Evolutionary conservation across 2,113 vertebrate species (phyloP).

Genomic region (Rissa tridactyla): DNA sequence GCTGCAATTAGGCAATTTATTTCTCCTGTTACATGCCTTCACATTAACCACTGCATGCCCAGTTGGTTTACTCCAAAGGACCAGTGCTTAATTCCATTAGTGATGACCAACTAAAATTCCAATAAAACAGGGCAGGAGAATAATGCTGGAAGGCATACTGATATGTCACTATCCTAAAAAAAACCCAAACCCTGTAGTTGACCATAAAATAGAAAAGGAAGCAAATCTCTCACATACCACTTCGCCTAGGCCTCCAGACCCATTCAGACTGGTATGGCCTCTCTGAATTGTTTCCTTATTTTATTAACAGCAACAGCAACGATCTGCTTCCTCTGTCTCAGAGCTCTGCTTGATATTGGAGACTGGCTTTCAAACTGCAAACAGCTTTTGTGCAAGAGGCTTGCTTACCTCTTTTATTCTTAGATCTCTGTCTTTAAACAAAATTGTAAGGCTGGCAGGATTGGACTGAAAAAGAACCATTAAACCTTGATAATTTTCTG

Average conservation of each 20-base stretch:
- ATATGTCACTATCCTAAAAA: background rate
- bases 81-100: background rate
- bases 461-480: background rate
- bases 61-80: background rate
- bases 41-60: constrained; percentile 4
- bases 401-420: background rate
- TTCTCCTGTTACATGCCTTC: background rate
- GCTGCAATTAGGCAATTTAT: constrained; percentile 2
- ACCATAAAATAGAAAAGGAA: background rate
- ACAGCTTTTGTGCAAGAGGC: background rate
- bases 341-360: background rate
- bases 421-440: constrained; percentile 5
- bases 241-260: background rate
- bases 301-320: background rate
- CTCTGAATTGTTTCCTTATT: background rate
- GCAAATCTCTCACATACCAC: background rate
- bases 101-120: background rate
- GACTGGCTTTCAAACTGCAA: background rate
- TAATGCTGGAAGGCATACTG: background rate
- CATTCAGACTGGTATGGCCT: background rate
- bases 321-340: background rate
- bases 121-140: background rate
- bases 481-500: constrained; percentile 42
- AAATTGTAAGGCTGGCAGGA: constrained; percentile 12
- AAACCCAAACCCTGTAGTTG: background rate